Conservation (phyloP, 2,888 invertebrate genomes). For the Sesia bembeciformis region DNA sequence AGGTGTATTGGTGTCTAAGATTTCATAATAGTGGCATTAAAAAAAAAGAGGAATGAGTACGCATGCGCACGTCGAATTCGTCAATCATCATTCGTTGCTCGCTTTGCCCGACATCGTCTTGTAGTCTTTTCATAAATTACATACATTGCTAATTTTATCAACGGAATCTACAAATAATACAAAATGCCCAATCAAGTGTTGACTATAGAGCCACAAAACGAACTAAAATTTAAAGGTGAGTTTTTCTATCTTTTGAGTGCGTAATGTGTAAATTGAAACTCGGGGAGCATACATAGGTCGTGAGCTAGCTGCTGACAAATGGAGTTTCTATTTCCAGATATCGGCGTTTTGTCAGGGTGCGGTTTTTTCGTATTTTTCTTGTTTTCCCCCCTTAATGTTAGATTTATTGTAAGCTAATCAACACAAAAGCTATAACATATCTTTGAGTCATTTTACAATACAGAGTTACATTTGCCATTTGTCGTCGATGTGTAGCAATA, state of each 20-base stretch:
- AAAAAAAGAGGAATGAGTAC: neutral
- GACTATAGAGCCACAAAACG: slow-evolving; percentile 90
- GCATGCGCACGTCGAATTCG: slow-evolving; percentile 47
- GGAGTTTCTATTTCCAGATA: slow-evolving; percentile 74
- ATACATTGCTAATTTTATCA: slow-evolving; percentile 40
- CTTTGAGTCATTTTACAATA: no score
- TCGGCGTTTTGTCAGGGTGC: slow-evolving; percentile 68
- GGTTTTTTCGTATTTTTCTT: slow-evolving; percentile 44
- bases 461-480: no score
- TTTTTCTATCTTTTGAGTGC: slow-evolving; percentile 26
- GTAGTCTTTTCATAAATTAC: slow-evolving; percentile 35
- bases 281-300: slow-evolving; percentile 47
- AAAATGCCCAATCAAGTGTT: slow-evolving; percentile 84
- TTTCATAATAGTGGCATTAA: no score
- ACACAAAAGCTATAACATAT: no score
- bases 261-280: slow-evolving; percentile 12
- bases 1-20: no score
- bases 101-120: slow-evolving; percentile 53
- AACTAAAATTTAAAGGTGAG: slow-evolving; percentile 93
- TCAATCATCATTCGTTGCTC: slow-evolving; percentile 20
- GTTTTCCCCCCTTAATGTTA: no score
- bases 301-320: slow-evolving; percentile 67
- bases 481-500: no score
- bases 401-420: no score
- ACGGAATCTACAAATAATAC: slow-evolving; percentile 49